A percentile compares a stretch with the other conserved stretches of the same genome.
Conservation (phyloP, 2,888 invertebrate genomes). For the Ptychoptera contaminata region DNA sequence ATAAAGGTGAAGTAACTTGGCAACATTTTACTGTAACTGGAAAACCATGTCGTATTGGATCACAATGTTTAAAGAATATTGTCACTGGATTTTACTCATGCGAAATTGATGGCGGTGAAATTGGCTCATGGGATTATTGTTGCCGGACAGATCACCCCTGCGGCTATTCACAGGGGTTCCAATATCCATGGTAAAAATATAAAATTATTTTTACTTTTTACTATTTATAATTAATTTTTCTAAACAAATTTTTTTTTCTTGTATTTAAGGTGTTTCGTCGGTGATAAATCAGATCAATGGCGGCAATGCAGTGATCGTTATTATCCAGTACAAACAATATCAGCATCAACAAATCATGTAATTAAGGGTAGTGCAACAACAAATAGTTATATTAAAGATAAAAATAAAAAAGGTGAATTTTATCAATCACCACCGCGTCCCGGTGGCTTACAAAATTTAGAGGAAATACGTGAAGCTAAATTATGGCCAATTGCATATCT, state of each 20-base stretch:
- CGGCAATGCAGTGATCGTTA: slow-evolving; percentile 74
- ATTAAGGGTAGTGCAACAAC: slow-evolving; percentile 10
- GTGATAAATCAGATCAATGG: slow-evolving; percentile 64
- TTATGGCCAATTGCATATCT: slow-evolving; percentile 70
- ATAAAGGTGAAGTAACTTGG: slow-evolving; percentile 33
- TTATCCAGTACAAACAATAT: slow-evolving; percentile 37
- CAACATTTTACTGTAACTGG: slow-evolving; percentile 68
- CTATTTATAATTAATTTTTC: too few relatives aligned
- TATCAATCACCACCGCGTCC: slow-evolving; percentile 28
- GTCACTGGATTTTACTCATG: slow-evolving; percentile 74
- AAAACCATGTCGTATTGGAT: slow-evolving; percentile 56
- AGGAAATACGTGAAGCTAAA: slow-evolving; percentile 32
- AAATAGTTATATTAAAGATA: slow-evolving; percentile 10
- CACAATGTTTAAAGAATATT: slow-evolving; percentile 52
- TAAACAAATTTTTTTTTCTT: slow-evolving; percentile 4
- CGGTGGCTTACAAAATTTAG: slow-evolving; percentile 26
- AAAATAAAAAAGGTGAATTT: slow-evolving; percentile 16
- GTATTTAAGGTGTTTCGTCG: slow-evolving; percentile 63
- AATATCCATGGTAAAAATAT: slow-evolving; percentile 56
- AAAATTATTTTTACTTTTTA: neutral
- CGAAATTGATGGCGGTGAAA: slow-evolving; percentile 54
- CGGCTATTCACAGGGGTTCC: slow-evolving; percentile 67
- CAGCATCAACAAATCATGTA: slow-evolving; percentile 26
- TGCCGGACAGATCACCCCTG: slow-evolving; percentile 69
- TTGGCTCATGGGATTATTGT: slow-evolving; percentile 72